A percentile compares a stretch with the other conserved stretches of the same genome.
Conservation (phyloP, 2,888 invertebrate species). For the Nezara viridula region DNA sequence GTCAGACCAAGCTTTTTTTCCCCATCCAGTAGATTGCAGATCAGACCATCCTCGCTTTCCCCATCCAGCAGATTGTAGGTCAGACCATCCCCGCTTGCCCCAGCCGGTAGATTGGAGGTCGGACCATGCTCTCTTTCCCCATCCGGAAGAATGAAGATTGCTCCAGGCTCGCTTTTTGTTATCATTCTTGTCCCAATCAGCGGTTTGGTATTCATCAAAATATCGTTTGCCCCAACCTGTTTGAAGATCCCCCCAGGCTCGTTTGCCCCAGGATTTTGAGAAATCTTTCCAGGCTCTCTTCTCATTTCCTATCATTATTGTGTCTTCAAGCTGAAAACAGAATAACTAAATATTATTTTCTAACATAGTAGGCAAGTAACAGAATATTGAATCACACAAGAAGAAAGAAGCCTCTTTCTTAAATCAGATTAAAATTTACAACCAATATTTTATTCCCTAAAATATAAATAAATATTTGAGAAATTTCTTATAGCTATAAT, state of each 20-base stretch:
- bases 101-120: conserved; percentile 71
- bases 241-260: conserved; percentile 62
- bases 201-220: conserved; percentile 74
- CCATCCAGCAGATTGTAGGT: conserved; percentile 72
- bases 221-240: conserved; percentile 67
- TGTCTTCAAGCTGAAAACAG: conserved; percentile 44
- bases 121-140: conserved; percentile 72
- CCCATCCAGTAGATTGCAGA: conserved; percentile 69
- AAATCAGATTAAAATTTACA: too few species aligned
- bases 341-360: neutral
- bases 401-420: too few species aligned
- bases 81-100: conserved; percentile 72
- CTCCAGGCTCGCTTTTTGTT: conserved; percentile 68
- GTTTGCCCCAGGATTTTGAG: conserved; percentile 61
- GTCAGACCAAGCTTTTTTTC: conserved; percentile 72
- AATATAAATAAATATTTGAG: too few species aligned
- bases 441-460: too few species aligned
- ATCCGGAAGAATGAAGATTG: conserved; percentile 68
- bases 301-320: conserved; percentile 53
- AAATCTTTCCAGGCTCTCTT: conserved; percentile 63
- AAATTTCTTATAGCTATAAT: too few species aligned
- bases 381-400: too few species aligned
- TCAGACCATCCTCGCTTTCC: conserved; percentile 67
- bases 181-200: conserved; percentile 68
- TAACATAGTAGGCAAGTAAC: too few species aligned